Percentiles rank a stretch among this genome's conserved stretches.
phyloP scores from a whole-genome alignment of 2,797 vertebrate genomes.

The Poecilia picta region DNA sequence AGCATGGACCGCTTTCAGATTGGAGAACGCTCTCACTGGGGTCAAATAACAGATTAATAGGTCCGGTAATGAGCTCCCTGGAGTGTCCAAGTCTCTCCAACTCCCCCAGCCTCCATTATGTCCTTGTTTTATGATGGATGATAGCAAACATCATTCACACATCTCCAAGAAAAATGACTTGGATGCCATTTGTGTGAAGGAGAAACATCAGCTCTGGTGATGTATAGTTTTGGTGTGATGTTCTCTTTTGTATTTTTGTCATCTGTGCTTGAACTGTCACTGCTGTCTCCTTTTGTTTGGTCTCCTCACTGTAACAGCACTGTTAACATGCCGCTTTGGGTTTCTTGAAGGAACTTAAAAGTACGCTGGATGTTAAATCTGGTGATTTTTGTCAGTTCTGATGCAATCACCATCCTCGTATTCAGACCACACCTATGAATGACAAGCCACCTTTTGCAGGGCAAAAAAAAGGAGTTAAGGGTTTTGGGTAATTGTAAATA shows the following conservation, averaged over 20 bases:
- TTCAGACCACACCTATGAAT: conserved; percentile 53
- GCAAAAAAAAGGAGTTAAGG: not conserved
- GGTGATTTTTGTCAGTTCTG: conserved; percentile 55
- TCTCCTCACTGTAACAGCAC: conserved; percentile 52
- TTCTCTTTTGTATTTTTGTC: conserved; percentile 77
- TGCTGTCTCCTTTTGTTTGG: conserved; percentile 69
- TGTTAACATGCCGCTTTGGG: conserved; percentile 55
- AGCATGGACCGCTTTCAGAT: conserved; percentile 76
- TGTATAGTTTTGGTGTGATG: conserved; percentile 68
- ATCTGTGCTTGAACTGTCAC: conserved; percentile 73
- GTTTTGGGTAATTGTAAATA: not conserved
- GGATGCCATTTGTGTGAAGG: conserved; percentile 78
- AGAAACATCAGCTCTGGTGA: conserved; percentile 78
- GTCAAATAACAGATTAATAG: conserved; percentile 88
- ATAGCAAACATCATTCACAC: conserved; percentile 80
- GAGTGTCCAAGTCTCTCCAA: conserved; percentile 76
- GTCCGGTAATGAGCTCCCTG: conserved; percentile 85
- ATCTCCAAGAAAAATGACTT: conserved; percentile 78
- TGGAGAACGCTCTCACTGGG: conserved; percentile 75
- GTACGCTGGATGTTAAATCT: conserved; percentile 57
- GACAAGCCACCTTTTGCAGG: not conserved
- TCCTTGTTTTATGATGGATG: conserved; percentile 78
- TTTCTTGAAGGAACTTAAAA: conserved; percentile 63
- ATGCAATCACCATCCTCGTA: conserved; percentile 47
- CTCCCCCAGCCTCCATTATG: conserved; percentile 72